Conservation (phyloP, 2,797 vertebrate genomes). For the Rhinophrynus dorsalis region DNA sequence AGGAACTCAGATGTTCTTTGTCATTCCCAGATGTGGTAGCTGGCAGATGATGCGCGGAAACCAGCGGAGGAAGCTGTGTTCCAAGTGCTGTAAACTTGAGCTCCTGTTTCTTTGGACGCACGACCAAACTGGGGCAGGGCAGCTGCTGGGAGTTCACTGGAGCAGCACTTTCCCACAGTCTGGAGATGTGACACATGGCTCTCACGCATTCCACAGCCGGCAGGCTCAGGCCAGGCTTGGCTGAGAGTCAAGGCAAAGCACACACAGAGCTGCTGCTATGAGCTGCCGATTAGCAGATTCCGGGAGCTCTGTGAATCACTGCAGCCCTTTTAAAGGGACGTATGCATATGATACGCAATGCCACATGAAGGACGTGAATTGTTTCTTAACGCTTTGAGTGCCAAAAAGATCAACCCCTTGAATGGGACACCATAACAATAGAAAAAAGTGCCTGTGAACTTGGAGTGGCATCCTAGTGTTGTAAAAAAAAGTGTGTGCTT, state of each 20-base stretch:
- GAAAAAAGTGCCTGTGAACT: no score
- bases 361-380: neutral
- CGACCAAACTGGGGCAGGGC: conserved; percentile 77
- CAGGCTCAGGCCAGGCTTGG: conserved; percentile 75
- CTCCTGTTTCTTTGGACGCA: conserved; percentile 78
- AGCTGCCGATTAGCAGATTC: conserved; percentile 48
- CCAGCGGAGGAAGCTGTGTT: conserved; percentile 73
- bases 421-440: no score
- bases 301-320: conserved; percentile 19
- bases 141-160: conserved; percentile 86
- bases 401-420: no score
- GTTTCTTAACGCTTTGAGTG: neutral
- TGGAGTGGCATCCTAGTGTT: no score
- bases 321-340: conserved; percentile 21
- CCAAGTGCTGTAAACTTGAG: conserved; percentile 75
- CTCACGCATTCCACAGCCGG: conserved; percentile 93
- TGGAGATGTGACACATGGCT: conserved; percentile 96
- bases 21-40: conserved; percentile 52
- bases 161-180: conserved; percentile 99
- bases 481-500: no score
- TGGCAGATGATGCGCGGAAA: conserved; percentile 63
- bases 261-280: conserved; percentile 58
- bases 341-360: conserved; percentile 6
- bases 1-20: conserved; percentile 57
- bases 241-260: conserved; percentile 74